These are phyloP conservation scores for Galerucella nymphaeae DNA, from an alignment of 2,888 invertebrate genomes.

Conservation along the genomic window DNA sequence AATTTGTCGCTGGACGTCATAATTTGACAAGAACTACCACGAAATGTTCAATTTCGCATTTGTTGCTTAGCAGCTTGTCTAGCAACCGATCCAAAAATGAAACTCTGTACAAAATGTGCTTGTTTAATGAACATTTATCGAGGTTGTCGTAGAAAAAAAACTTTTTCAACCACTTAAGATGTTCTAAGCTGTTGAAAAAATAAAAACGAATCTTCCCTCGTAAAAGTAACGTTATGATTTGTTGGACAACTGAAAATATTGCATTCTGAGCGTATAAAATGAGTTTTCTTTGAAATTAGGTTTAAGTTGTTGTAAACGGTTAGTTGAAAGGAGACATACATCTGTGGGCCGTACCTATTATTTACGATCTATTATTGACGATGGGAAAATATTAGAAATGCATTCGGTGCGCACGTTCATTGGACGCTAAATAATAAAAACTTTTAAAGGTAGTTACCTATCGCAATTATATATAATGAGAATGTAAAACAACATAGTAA, in stretches of 20 bases:
- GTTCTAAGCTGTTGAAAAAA: background rate
- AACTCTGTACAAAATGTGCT: too few relatives aligned
- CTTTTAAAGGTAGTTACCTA: conserved; percentile 24
- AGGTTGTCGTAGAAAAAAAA: too few relatives aligned
- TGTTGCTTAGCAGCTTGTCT: too few relatives aligned
- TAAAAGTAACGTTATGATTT: background rate
- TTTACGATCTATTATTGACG: conserved; percentile 29
- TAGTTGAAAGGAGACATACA: conserved; percentile 24
- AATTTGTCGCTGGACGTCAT: too few relatives aligned
- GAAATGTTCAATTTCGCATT: too few relatives aligned
- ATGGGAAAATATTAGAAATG: conserved; percentile 33
- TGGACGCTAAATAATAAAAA: conserved; percentile 29
- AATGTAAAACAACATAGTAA: conserved; percentile 26
- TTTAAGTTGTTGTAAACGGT: conserved; percentile 15
- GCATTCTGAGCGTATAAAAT: conserved; percentile 3
- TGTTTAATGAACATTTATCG: too few relatives aligned
- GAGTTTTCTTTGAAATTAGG: conserved; percentile 18
- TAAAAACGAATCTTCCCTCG: background rate
- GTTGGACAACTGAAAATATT: conserved; percentile 2
- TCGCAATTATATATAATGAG: conserved; percentile 30
- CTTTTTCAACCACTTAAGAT: background rate
- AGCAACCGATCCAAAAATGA: too few relatives aligned
- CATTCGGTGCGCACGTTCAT: conserved; percentile 18
- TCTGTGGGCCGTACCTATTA: conserved; percentile 26
- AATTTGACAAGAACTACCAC: too few relatives aligned